Base-by-base conservation (phyloP, 2,113 vertebrate species). In the Trichomycterus rosablanca region DNA sequence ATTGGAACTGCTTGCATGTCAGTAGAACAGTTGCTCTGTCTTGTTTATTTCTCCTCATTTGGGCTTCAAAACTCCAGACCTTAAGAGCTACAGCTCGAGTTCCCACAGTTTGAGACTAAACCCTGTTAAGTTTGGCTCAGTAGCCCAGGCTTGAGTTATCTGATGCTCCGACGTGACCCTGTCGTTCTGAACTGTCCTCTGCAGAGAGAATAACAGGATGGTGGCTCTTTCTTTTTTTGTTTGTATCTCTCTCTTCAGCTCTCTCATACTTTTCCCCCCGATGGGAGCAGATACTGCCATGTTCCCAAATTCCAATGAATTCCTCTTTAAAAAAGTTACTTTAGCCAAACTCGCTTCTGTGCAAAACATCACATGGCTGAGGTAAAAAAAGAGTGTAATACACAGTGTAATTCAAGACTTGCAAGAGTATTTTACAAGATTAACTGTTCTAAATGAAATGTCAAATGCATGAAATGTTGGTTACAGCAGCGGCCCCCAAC, bases 171-270 rank as follows among this genome's bases (percentile, higher is more conserved):
- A 19, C 32, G 20, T 24, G 2, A 14, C 19, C 30, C 52, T 45
- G 18, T 44, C 65, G 61, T 59, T 61, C 40, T 30, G 48, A 28
- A 59, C 45, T 35, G 26, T 62, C 59, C 57, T 59, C 48, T 44
- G 42, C 59, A 78, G 59, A 48, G 40, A 69, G 71, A 71, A 82
- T 72, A 80, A 74, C 79, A 83, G 77, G 78, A 76, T 59, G 12
- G 20, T 66, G 64, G 32, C 51, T 57, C 51, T 58, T 71, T 63
- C 50, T 51, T n/a, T n/a, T n/a, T n/a, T n/a, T n/a, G n/a, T 71
- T 30, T 32, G 46, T 42, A 40, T 4, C 20, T 43, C 45, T 51
- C 70, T 19, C 24, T 32, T 54, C 44, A 40, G 43, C 58, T 30
- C 42, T 61, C 64, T 65, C 37, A 14, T 16, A 39, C 15, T 3